phyloP scores from a whole-genome alignment of 2,888 invertebrate species.

The Cantharis nigra region DNA sequence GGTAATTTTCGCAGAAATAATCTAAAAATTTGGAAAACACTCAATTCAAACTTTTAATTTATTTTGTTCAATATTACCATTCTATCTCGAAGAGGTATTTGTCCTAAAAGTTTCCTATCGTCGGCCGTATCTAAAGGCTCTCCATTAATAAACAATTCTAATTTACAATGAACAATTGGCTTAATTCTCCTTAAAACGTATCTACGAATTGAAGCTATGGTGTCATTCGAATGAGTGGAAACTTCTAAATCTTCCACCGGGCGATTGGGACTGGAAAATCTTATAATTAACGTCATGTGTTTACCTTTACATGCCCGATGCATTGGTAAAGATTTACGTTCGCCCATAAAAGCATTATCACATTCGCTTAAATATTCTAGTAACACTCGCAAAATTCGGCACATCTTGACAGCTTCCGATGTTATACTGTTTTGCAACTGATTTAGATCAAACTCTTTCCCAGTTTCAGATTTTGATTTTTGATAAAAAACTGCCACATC shows the following conservation, averaged over 20 bases:
- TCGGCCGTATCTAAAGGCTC: constrained; percentile 86
- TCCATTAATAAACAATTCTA: constrained; percentile 88
- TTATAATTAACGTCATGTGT: constrained; percentile 82
- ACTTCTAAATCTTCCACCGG: constrained; percentile 91
- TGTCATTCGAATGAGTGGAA: constrained; percentile 93
- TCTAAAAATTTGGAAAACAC: constrained; percentile 50
- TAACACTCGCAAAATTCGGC: constrained; percentile 90
- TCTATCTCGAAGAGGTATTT: constrained; percentile 86
- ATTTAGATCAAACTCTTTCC: constrained; percentile 56
- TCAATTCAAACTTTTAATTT: not conserved
- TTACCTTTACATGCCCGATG: constrained; percentile 89
- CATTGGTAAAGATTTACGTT: constrained; percentile 86
- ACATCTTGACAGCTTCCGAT: constrained; percentile 82
- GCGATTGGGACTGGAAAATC: constrained; percentile 80
- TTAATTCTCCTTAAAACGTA: constrained; percentile 72
- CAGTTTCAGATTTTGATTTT: constrained; percentile 57
- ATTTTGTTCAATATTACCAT: constrained; percentile 65
- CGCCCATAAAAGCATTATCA: constrained; percentile 85
- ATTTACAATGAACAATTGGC: constrained; percentile 76
- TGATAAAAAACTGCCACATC: constrained; percentile 75
- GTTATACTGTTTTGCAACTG: constrained; percentile 59
- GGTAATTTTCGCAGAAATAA: constrained; percentile 77
- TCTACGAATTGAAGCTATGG: constrained; percentile 82
- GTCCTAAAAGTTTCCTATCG: constrained; percentile 84
- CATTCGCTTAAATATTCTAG: constrained; percentile 96